Evolutionary conservation across 2,113 vertebrate species (phyloP).

Genomic region (Epinephelus lanceolatus): DNA sequence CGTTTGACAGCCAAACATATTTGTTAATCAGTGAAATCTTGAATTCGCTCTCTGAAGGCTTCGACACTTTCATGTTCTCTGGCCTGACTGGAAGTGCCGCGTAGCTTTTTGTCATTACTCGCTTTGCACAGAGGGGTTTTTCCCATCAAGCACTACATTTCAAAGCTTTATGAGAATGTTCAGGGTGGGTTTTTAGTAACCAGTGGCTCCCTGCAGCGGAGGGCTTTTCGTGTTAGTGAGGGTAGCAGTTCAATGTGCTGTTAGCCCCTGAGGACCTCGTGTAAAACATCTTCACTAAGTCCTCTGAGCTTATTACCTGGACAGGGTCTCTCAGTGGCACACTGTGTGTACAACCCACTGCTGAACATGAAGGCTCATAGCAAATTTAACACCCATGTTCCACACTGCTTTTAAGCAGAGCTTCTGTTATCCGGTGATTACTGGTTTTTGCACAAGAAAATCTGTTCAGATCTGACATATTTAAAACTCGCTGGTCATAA

Average conservation of each 20-base stretch:
- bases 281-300: conserved; percentile 61
- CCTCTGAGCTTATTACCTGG: conserved; percentile 59
- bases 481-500: too few species aligned
- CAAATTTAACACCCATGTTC: conserved; percentile 46
- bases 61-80: conserved; percentile 6
- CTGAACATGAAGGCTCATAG: conserved; percentile 45
- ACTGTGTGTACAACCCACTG: conserved; percentile 4
- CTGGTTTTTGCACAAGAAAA: too few species aligned
- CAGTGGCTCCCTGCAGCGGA: conserved; percentile 30
- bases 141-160: conserved; percentile 27
- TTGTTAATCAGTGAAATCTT: conserved; percentile 44
- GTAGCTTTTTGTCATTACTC: conserved; percentile 14
- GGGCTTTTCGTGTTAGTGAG: conserved; percentile 51
- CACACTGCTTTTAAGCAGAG: conserved; percentile 22
- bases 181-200: conserved; percentile 7
- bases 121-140: conserved; percentile 18
- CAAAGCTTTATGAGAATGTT: conserved; percentile 48
- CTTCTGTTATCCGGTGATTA: too few species aligned
- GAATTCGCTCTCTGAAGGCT: not conserved
- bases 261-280: conserved; percentile 49
- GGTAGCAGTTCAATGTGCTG: conserved; percentile 37
- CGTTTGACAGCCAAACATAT: conserved; percentile 42
- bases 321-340: conserved; percentile 48
- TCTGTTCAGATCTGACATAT: too few species aligned
- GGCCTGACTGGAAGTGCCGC: not conserved